Evolutionary conservation across 2,113 vertebrate species (phyloP), one percentile per base, ranked within the genome.

Genomic region (Podarcis raffonei): DNA sequence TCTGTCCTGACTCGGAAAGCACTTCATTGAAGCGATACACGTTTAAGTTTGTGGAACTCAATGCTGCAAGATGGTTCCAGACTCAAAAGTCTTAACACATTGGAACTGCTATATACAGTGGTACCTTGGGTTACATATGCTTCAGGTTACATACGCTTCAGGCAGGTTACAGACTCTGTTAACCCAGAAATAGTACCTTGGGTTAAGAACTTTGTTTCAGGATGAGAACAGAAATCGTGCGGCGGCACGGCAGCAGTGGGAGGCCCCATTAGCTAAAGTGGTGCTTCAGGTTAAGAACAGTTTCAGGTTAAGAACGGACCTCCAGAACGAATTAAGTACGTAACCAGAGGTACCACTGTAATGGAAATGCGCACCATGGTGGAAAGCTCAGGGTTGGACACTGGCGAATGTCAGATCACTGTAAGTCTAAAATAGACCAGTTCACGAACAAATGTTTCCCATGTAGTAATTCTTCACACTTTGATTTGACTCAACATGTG

Each of bases 41-140:
- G 42, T 82, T 89, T 90, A 0, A 0, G 32, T 84, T 32, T 32
- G 30, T 90, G 81, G 62, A 37, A 76, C 88, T 48, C 57, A 62
- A 32, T 81, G 82, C 92, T 72, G 9, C 15, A 86, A 74, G 76
- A 39, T 77, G 4, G 53, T 69, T 91, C 84, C 84, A 87, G 89
- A 89, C 59, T 0, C 48, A 66, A 22, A 84, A 22, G 5, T 0
- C 2, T 3, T 30, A 76, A 16, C 18, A 25, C 79, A 35, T 0
- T 8, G 27, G 74, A 53, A 32, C 16, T 11, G 1, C 2, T 1
- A n/a, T 0, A 2, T 74, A 42, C 42, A 42, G 42, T 42, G 42
- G 42, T 42, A 42, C 42, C 42, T 42, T 6, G 1, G 42, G 6
- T 42, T 42, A 42, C 8, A 42, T 42, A 42, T 6, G 6, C 42